Base-by-base conservation (phyloP, 2,113 vertebrate species). In the Paracanthobrama guichenoti region DNA sequence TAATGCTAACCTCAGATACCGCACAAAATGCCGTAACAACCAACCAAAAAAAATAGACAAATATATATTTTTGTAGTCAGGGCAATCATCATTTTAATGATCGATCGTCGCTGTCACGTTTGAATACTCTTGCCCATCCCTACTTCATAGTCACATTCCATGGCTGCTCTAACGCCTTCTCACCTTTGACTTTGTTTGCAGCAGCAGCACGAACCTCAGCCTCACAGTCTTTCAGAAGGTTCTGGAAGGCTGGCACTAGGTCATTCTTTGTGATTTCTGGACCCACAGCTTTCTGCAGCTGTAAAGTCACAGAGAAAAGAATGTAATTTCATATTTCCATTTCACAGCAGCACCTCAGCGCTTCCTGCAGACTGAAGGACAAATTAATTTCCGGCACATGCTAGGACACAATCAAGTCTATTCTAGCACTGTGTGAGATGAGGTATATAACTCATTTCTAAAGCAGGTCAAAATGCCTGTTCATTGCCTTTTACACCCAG, bases 131-230 rank as follows among this genome's bases (percentile, higher is more conserved):
- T 39, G 6, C 39, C 39, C 6, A 39, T 39, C 6, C 39, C 39
- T 39, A 39, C 39, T 39, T 39, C 39, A 35, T 35, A 39, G 39
- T 31, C 26, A 50, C 31, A 2, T 79, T 62, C 3, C n/a, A 44
- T 20, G 14, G n/a, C 59, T 64, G 55, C 10, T 9, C 8, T 22
- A 16, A 16, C 48, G 57, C 10, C 16, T 8, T 16, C 88, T 85
- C 42, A 97, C 96, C 96, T 96, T 97, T 97, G 64, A 97, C 96
- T 92, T 96, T 97, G 88, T 97, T 96, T 73, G 96, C 96, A 26
- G 96, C 96, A 50, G 96, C 96, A 5, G 96, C 96, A n/a, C 96
- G 94, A n/a, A 97, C 96, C 86, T 97, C 96, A 3, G 96, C 96
- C 92, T 97, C 96, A 86, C 96, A 97, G 89, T 97, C 96, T 90